phyloP scores from a whole-genome alignment of 2,797 vertebrate genomes.

The Brotula barbata region DNA sequence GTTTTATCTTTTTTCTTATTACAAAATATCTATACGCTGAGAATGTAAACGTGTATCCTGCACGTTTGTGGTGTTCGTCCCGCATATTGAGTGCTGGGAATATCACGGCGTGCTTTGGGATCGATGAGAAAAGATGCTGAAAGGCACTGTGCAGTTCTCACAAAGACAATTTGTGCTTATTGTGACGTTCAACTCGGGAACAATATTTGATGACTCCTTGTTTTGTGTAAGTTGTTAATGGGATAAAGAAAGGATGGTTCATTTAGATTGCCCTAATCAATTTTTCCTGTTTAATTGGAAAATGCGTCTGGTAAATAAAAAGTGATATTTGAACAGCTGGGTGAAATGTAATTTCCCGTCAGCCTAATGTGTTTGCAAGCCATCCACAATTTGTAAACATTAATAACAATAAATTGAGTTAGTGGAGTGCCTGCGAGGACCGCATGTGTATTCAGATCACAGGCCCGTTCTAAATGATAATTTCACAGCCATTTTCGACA shows the following conservation, averaged over 20 bases:
- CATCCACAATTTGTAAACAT: conserved; percentile 78
- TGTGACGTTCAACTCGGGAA: conserved; percentile 11
- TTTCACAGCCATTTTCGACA: conserved; percentile 75
- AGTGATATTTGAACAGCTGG: conserved; percentile 77
- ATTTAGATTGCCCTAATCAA: conserved; percentile 69
- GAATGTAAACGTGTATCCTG: background rate
- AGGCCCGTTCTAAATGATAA: conserved; percentile 74
- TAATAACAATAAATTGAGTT: conserved; percentile 83
- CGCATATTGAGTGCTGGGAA: background rate
- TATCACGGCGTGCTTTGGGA: conserved; percentile 17
- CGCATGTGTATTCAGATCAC: conserved; percentile 65
- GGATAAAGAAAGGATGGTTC: conserved; percentile 58
- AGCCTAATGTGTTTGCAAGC: conserved; percentile 78
- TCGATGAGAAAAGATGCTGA: conserved; percentile 22
- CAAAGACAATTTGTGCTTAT: conserved; percentile 3
- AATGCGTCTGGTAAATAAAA: conserved; percentile 74
- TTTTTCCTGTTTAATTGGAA: conserved; percentile 74
- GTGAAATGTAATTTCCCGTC: conserved; percentile 76
- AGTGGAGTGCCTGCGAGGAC: conserved; percentile 70
- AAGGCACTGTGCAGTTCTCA: conserved; percentile 15
- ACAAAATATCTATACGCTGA: conserved; percentile 4
- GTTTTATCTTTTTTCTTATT: no score
- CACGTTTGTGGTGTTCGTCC: conserved; percentile 2
- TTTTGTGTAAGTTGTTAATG: conserved; percentile 42
- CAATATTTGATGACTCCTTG: conserved; percentile 23